Base-by-base conservation (phyloP, 2,797 vertebrate genomes). In the Chaetophractus vellerosus region DNA sequence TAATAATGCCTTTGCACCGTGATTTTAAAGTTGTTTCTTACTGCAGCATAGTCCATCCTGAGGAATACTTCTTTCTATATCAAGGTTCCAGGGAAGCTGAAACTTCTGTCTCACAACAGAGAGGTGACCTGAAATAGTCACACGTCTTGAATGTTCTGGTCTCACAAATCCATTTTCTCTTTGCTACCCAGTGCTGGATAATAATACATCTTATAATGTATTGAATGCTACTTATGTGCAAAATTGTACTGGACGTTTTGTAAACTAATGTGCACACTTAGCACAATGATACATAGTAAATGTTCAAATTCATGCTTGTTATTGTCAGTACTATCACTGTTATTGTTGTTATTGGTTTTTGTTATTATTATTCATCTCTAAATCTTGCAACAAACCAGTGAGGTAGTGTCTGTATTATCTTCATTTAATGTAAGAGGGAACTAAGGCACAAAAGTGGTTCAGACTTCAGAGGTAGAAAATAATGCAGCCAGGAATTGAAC, bases 1-100 rank as follows among this genome's bases (percentile, higher is more conserved):
- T 24, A 45, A 45, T 45, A 45, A 45, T 45, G 45, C 45, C 8
- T 45, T 45, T 45, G 52, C 33, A 75, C 31, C 26, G 63, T 71
- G 59, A 71, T 86, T 31, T 36, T 50, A 72, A 21, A 72, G 45
- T 86, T 69, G 31, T 66, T 96, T 69, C 75, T 87, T 92, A 88
- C 84, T 93, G 10, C 8, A 61, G 14, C 28, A 26, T 28, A 81
- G 92, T 16, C 45, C 23, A 81, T 28, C n/a, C 52, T 50, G 55
- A 72, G 3, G 28, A 50, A 41, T 48, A 61, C 2, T 61, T 36
- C n/a, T 38, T 63, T 84, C 31, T 71, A 8, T 45, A 48, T 69
- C 41, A 78, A 18, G 63, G 14, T 90, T 82, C n/a, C 21, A 92
- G 14, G 19, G 21, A 76, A 80, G 69, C 48, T 72, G 80, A 91